phyloP scores from a whole-genome alignment of 2,113 vertebrate species.

The Puffinus mauretanicus region DNA sequence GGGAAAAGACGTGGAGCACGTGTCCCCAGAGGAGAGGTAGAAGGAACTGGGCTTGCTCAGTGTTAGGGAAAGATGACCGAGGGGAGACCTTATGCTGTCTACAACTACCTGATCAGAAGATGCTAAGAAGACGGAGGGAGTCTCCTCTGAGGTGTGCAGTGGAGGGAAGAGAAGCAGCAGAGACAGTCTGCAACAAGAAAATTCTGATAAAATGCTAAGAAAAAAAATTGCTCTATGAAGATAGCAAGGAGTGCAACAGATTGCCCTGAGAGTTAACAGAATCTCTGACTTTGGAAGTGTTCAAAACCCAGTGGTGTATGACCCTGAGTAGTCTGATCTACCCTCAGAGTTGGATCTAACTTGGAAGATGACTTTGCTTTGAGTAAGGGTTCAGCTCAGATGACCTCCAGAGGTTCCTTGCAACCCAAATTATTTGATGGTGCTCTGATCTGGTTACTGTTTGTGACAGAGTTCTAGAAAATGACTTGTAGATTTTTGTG shows the following conservation, averaged over 20 bases:
- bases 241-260: not conserved
- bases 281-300: not conserved
- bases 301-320: not conserved
- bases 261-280: not conserved
- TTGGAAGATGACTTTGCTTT: not conserved
- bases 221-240: not conserved
- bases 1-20: rapidly evolving
- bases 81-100: not conserved
- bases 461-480: not conserved
- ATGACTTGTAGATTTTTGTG: not conserved
- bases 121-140: not conserved
- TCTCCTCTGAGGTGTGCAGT: not conserved
- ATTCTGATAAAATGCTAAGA: not conserved
- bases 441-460: not conserved
- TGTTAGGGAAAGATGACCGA: not conserved
- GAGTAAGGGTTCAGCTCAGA: not conserved
- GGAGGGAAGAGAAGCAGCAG: not conserved
- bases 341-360: not conserved
- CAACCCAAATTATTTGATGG: not conserved
- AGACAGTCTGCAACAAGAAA: not conserved
- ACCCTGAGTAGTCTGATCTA: not conserved
- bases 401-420: not conserved
- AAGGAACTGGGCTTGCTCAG: not conserved
- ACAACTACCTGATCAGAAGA: not conserved
- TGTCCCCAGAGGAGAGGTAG: not conserved